These are phyloP conservation scores for Hydropsyche tenuis DNA, from an alignment of 1,140 invertebrate genomes.

Conservation along the genomic window DNA sequence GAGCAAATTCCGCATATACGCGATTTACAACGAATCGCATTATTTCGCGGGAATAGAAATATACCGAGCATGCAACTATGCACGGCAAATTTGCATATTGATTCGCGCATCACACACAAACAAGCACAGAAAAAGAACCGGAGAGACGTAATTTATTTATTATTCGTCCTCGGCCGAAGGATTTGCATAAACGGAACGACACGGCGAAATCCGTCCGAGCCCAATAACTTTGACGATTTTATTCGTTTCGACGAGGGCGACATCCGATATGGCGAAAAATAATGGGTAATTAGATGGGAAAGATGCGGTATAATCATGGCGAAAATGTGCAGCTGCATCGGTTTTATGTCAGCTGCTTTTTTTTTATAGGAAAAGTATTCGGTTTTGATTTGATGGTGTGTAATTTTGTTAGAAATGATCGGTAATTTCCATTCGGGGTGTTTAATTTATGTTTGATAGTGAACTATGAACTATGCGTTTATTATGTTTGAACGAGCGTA, in stretches of 20 bases:
- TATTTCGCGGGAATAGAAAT: slow-evolving; percentile 10
- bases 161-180: neutral
- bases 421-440: no score
- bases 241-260: neutral
- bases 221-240: slow-evolving; percentile 15
- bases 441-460: no score
- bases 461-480: no score
- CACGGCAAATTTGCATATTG: slow-evolving; percentile 5
- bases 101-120: no score
- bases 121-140: no score
- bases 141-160: no score
- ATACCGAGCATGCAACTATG: slow-evolving; percentile 3
- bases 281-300: slow-evolving; percentile 15
- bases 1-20: slow-evolving; percentile 21
- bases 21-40: slow-evolving; percentile 14
- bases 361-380: no score
- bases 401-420: no score
- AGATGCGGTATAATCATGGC: neutral
- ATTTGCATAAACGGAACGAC: neutral
- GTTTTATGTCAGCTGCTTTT: no score
- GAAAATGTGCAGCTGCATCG: neutral
- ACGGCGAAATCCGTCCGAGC: neutral
- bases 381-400: no score
- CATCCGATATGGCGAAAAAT: slow-evolving; percentile 7
- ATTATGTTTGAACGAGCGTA: no score